Evolutionary conservation across 2,797 vertebrate genomes (phyloP), one percentile per base, ranked within the genome.

Genomic region (Siniperca scherzeri): DNA sequence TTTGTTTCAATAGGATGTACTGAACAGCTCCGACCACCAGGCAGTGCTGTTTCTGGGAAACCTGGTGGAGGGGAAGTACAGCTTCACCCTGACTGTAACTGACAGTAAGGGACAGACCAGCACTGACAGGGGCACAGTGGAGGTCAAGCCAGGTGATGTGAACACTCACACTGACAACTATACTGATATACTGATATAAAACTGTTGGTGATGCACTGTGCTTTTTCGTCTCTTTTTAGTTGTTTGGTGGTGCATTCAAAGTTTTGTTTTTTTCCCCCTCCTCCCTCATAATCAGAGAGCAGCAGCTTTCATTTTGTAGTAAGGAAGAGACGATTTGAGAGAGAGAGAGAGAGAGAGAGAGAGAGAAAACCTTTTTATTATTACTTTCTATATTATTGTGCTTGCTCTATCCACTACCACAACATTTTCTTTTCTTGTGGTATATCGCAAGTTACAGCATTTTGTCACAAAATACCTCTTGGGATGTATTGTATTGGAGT

Each of bases 21-120:
- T 99, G 85, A 99, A 99, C 93, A 96, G 95, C 93, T 99, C 98
- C 38, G 97, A 99, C 91, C 98, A 97, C 89, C 98, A 98, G 86
- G 94, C 98, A 0, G 93, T 99, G 86, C 96, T 99, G 72, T 97
- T 99, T 59, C 94, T 99, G 25, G 96, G 97, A 77, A 98, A 99
- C 94, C 94, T 99, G 91, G 98, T 99, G 4, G 96, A 97, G 92
- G 99, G 99, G 25, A 98, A 97, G 62, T 99, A 99, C 92, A 97
- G 93, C 1, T 99, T 99, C 91, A 96, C 95, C 30, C 93, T 99
- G 88, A 97, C 96, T 61, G 97, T 99, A 68, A 98, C 96, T 0
- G 99, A 99, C 90, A 97, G 96, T 64, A 99, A 99, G 93, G 98
- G 99, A 33, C 98, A 99, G 92, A 98, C 82, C 60, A 96, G 90